phyloP scores from a whole-genome alignment of 2,113 vertebrate genomes.

The Suricata suricatta region DNA sequence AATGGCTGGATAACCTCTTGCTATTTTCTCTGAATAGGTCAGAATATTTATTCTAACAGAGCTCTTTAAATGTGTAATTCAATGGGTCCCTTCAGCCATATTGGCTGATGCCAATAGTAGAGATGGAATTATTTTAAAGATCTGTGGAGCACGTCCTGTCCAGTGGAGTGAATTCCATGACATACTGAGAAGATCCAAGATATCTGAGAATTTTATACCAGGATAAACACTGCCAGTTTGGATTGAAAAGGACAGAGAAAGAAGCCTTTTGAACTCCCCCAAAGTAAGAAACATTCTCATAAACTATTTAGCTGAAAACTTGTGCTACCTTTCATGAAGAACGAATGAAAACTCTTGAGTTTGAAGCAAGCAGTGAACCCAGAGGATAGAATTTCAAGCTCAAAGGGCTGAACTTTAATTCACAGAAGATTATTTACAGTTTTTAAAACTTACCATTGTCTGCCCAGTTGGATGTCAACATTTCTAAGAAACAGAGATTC shows the following conservation, averaged over 20 bases:
- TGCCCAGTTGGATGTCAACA: neutral
- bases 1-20: neutral
- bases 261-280: neutral
- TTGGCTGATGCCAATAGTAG: neutral
- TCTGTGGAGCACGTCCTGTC: neutral
- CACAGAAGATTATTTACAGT: neutral
- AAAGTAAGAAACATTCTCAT: neutral
- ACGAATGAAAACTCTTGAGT: neutral
- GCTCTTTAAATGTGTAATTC: neutral
- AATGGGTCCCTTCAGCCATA: neutral
- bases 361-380: neutral
- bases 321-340: neutral
- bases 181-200: neutral
- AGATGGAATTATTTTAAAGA: neutral
- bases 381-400: neutral
- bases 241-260: neutral
- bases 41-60: neutral
- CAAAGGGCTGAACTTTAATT: neutral
- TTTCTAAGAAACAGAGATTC: no score
- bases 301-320: neutral
- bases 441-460: neutral
- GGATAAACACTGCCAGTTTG: neutral
- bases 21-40: neutral
- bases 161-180: neutral
- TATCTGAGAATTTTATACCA: neutral